phyloP scores from a whole-genome alignment of 2,888 invertebrate species.

The Ophion costatus region DNA sequence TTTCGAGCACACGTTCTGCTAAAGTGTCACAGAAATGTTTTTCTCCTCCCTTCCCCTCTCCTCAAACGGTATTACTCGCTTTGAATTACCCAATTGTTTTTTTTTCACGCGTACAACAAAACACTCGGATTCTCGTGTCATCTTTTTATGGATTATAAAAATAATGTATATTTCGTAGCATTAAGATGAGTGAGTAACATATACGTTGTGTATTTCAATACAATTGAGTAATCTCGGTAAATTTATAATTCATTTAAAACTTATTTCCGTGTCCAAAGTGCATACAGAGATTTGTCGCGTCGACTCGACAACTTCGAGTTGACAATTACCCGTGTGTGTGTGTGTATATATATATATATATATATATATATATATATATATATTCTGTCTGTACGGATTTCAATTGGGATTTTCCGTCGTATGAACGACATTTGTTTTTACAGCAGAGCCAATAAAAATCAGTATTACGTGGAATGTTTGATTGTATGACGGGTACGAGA shows the following conservation, averaged over 20 bases:
- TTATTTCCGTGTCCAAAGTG: slow-evolving; percentile 50
- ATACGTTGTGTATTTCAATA: slow-evolving; percentile 61
- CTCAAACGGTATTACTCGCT: slow-evolving; percentile 51
- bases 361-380: slow-evolving; percentile 50
- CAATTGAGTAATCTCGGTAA: slow-evolving; percentile 60
- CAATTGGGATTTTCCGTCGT: slow-evolving; percentile 47
- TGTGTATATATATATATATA: slow-evolving; percentile 47
- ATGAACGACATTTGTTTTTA: slow-evolving; percentile 16
- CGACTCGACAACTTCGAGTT: slow-evolving; percentile 19
- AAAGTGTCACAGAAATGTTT: slow-evolving; percentile 62
- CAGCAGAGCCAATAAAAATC: slow-evolving; percentile 25
- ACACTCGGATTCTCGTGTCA: slow-evolving; percentile 4
- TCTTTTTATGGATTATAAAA: slow-evolving; percentile 51
- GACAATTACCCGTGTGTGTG: slow-evolving; percentile 34
- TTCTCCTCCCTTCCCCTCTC: slow-evolving; percentile 12
- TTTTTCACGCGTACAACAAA: neutral
- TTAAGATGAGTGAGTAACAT: slow-evolving; percentile 57
- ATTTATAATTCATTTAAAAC: slow-evolving; percentile 48
- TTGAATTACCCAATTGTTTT: slow-evolving; percentile 38
- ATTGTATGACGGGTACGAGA: neutral
- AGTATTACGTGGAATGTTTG: slow-evolving; percentile 43
- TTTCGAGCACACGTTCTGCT: slow-evolving; percentile 77
- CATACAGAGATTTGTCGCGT: slow-evolving; percentile 16
- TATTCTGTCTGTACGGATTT: slow-evolving; percentile 27
- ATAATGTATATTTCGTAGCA: slow-evolving; percentile 61